These are phyloP conservation scores for Allacma fusca DNA, from an alignment of 2,888 invertebrate species.

Conservation along the genomic window DNA sequence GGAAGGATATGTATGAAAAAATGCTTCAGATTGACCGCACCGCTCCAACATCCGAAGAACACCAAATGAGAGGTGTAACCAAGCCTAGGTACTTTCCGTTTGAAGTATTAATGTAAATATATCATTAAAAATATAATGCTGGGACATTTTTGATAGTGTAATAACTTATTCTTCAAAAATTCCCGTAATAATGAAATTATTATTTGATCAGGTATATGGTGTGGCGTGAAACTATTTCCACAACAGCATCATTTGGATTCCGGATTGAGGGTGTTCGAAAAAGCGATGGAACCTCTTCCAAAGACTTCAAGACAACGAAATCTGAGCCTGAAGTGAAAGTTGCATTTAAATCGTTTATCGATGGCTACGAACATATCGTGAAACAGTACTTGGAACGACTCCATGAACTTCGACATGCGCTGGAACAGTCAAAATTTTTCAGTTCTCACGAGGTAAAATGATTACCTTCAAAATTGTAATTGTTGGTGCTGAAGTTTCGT, in stretches of 20 bases:
- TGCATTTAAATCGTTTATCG: conserved; percentile 82
- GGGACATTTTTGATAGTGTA: no score
- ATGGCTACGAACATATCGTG: conserved; percentile 80
- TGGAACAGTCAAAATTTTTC: conserved; percentile 90
- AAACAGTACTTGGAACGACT: conserved; percentile 79
- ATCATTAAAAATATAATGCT: no score
- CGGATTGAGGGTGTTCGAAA: conserved; percentile 87
- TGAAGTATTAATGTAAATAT: no score
- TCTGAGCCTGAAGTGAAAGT: conserved; percentile 78
- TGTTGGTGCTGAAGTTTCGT: no score
- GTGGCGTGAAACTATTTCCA: conserved; percentile 96
- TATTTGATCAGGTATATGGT: conserved; percentile 75
- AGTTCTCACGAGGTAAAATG: conserved; percentile 80
- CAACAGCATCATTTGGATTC: conserved; percentile 95
- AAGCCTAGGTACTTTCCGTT: conserved; percentile 74
- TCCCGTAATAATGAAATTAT: neutral
- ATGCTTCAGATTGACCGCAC: conserved; percentile 66
- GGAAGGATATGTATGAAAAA: conserved; percentile 73
- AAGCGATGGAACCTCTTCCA: conserved; percentile 87
- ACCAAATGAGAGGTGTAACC: conserved; percentile 87
- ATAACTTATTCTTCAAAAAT: no score
- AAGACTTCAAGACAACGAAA: conserved; percentile 95
- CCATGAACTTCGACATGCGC: conserved; percentile 80
- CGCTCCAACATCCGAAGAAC: conserved; percentile 91
- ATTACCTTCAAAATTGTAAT: neutral